Base-by-base conservation (phyloP, 1,140 invertebrate species). In the Cepaea nemoralis region DNA sequence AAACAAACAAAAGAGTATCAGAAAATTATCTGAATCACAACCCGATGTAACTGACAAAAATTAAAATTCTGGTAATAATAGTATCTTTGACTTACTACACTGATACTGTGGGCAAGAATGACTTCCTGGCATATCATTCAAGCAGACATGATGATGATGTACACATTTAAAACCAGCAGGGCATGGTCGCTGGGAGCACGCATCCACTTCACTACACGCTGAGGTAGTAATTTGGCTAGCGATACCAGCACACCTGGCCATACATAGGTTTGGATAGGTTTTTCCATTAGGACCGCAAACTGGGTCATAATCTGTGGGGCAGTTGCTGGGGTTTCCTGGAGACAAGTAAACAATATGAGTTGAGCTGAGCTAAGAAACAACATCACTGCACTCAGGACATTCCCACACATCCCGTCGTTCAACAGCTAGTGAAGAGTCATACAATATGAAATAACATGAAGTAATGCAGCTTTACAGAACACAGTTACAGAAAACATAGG, bases 241-340 rank as follows among this genome's bases (percentile, higher is more conserved):
- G n/a, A 82, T 63, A 59, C 81, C 81, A 35, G 71, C 77, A 80
- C 83, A 84, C 55, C 59, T 95, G 48, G 97, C 96, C 8, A 97
- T 90, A 88, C 97, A 97, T 0, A 94, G 93, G 67, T 95, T 97
- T 1, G 96, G 95, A 90, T 96, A 97, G 0, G 95, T 96, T 82
- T 94, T 94, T 0, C 95, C 95, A 89, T 95, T 94, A 22, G 92
- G 90, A 0, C 95, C 95, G 90, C 96, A 96, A 37, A 97, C 96
- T 8, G 96, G 96, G 0, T 95, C 93, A 88, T 96, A 95, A 87
- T 96, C 94, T 0, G 94, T 93, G 0, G 95, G 94, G 91, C 96
- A 98, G 87, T 96, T 95, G 91, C 97, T 97, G 0, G 96, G 96
- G 27, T 97, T 89, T 27, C 90, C 91, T 86, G 85, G 50, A 71